Evolutionary conservation across 2,888 invertebrate genomes (phyloP), one percentile per base, ranked within the genome.

Genomic region (Tetanocera ferruginea): DNA sequence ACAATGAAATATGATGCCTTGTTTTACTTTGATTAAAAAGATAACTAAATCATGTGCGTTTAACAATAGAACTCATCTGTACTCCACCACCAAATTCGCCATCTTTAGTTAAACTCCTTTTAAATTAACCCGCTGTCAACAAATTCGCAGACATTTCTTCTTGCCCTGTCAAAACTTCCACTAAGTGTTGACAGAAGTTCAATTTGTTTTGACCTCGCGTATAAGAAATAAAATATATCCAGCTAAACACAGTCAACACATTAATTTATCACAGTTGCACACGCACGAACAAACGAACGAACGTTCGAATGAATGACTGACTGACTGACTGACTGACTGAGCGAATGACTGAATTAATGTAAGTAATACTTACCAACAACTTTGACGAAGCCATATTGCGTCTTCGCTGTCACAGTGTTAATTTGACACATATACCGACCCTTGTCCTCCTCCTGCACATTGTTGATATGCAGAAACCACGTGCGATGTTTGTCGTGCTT

Each of bases 361-460:
- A 4, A 34, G 17, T 52, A 25, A 1, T 37, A 80, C 89, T 94
- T 90, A 97, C 97, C 97, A 77, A 97, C 97, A 84, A 97, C 97
- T 89, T 97, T 95, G 71, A 97, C 92, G 89, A 95, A 97, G 82
- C 97, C 97, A 85, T 96, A 96, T 90, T 97, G 97, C 74, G 96
- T 97, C 91, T 97, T 97, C 78, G 97, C 97, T 34, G 95, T 95
- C 85, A 96, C 96, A 4, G 96, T 97, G 91, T 96, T 97, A 89
- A 96, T 97, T 92, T 96, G 97, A 90, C 96, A 97, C 96, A 97
- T 97, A 91, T 97, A 97, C 80, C 95, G 93, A 77, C 97, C 97
- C 85, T 95, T 94, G 91, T 97, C 97, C 88, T 96, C 96, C 88
- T 97, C 95, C 84, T 97, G 94, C 77, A 97, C 97, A 89, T 97